Conservation (phyloP, 2,888 invertebrate genomes). For the Abrostola tripartita region DNA sequence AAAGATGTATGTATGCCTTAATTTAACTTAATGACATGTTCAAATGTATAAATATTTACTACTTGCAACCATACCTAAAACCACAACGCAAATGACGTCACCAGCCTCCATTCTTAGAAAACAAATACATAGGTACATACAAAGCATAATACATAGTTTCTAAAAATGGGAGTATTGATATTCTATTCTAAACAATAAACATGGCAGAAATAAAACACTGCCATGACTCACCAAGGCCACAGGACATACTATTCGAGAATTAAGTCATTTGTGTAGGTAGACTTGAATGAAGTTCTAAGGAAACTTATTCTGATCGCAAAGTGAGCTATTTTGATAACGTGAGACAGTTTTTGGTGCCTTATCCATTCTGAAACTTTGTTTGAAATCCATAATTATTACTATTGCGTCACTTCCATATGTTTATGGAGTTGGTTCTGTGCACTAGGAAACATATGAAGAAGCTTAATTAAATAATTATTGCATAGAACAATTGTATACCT, state of each 20-base stretch:
- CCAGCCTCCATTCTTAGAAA: slow-evolving; percentile 45
- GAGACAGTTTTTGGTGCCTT: too few relatives aligned
- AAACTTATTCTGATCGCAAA: slow-evolving; percentile 22
- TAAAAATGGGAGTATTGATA: slow-evolving; percentile 55
- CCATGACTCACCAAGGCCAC: slow-evolving; percentile 46
- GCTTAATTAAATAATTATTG: too few relatives aligned
- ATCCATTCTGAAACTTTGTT: too few relatives aligned
- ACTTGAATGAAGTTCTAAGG: slow-evolving; percentile 44
- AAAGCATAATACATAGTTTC: slow-evolving; percentile 45
- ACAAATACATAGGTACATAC: slow-evolving; percentile 18
- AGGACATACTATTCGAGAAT: slow-evolving; percentile 35
- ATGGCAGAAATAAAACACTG: slow-evolving; percentile 35
- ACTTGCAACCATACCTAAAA: slow-evolving; percentile 6
- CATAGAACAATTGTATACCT: too few relatives aligned
- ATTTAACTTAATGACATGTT: too few relatives aligned
- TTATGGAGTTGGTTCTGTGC: too few relatives aligned
- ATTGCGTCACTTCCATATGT: too few relatives aligned
- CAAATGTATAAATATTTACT: too few relatives aligned
- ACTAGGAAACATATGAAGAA: too few relatives aligned
- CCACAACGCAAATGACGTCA: slow-evolving; percentile 51
- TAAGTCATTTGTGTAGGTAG: slow-evolving; percentile 62
- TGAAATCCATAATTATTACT: too few relatives aligned
- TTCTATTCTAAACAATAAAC: slow-evolving; percentile 43
- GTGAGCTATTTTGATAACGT: slow-evolving; percentile 13
- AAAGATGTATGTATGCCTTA: too few relatives aligned